phyloP scores from a whole-genome alignment of 1,140 invertebrate species.

The Drosophila seguyi region DNA sequence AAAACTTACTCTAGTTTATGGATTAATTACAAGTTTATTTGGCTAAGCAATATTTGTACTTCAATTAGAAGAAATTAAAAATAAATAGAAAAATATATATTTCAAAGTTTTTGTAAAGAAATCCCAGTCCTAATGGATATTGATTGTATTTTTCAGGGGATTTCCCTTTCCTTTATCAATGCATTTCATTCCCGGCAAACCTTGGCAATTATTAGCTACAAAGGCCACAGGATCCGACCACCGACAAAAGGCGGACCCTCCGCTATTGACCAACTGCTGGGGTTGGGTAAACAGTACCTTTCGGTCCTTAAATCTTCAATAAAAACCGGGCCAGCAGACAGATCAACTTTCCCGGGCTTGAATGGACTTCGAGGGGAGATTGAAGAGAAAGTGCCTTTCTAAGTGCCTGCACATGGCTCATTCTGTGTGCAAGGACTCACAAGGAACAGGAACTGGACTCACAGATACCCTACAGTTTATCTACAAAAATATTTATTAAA shows the following conservation, averaged over 20 bases:
- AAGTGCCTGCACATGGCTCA: constrained; percentile 46
- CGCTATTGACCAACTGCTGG: neutral
- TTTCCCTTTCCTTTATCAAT: neutral
- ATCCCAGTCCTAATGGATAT: neutral
- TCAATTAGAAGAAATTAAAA: neutral
- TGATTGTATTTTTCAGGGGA: neutral
- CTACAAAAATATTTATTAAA: too few species aligned
- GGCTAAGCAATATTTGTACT: neutral
- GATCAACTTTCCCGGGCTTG: constrained; percentile 18
- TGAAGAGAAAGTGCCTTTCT: constrained; percentile 21
- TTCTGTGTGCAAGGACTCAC: constrained; percentile 10
- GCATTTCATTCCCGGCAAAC: neutral
- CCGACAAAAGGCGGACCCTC: constrained; percentile 3
- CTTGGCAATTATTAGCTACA: constrained; percentile 13
- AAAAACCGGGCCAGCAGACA: constrained; percentile 29
- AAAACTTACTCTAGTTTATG: neutral
- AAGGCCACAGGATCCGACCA: constrained; percentile 17
- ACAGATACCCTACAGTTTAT: neutral
- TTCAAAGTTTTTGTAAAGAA: too few species aligned
- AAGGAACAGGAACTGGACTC: neutral
- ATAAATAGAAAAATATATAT: neutral
- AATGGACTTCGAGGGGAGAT: neutral
- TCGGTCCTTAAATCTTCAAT: constrained; percentile 25
- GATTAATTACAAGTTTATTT: neutral
- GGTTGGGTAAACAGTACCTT: constrained; percentile 4